Percentiles rank a stretch among this genome's conserved stretches.
phyloP scores from a whole-genome alignment of 2,113 vertebrate genomes.

The Apodemus speciosus region DNA sequence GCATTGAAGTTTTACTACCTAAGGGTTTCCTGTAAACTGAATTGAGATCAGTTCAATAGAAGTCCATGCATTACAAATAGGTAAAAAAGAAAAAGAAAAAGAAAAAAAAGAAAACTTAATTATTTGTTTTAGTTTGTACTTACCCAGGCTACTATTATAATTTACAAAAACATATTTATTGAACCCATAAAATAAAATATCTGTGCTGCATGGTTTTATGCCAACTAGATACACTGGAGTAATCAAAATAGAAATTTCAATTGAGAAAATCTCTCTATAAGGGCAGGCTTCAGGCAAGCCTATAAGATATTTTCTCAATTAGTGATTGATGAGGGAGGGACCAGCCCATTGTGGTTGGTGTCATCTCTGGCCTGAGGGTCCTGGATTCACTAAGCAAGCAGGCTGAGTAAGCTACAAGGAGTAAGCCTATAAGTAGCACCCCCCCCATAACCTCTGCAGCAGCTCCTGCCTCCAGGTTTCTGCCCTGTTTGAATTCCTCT shows the following conservation, averaged over 20 bases:
- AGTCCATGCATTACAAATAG: slow-evolving; percentile 84
- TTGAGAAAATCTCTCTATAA: not conserved
- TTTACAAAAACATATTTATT: not conserved
- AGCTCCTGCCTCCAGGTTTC: not conserved
- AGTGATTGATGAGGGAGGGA: not conserved
- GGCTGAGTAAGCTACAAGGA: not conserved
- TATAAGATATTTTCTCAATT: not conserved
- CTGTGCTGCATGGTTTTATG: not conserved
- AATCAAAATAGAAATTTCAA: not conserved
- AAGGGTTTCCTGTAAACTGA: slow-evolving; percentile 97
- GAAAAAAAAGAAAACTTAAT: not conserved
- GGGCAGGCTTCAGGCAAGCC: not conserved
- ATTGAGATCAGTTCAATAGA: slow-evolving; percentile 85
- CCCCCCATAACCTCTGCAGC: not conserved
- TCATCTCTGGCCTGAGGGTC: not conserved
- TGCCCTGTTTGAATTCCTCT: not conserved
- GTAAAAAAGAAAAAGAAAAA: too few relatives aligned
- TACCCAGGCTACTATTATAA: not conserved
- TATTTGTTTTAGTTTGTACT: not conserved
- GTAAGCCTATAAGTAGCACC: not conserved
- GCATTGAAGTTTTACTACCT: slow-evolving; percentile 85
- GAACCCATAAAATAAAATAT: not conserved
- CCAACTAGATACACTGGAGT: not conserved
- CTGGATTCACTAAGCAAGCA: not conserved
- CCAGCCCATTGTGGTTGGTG: not conserved